A percentile compares a stretch with the other conserved stretches of the same genome.
Evolutionary conservation across 2,113 vertebrate genomes (phyloP).

Genomic region (Nothobranchius furzeri): DNA sequence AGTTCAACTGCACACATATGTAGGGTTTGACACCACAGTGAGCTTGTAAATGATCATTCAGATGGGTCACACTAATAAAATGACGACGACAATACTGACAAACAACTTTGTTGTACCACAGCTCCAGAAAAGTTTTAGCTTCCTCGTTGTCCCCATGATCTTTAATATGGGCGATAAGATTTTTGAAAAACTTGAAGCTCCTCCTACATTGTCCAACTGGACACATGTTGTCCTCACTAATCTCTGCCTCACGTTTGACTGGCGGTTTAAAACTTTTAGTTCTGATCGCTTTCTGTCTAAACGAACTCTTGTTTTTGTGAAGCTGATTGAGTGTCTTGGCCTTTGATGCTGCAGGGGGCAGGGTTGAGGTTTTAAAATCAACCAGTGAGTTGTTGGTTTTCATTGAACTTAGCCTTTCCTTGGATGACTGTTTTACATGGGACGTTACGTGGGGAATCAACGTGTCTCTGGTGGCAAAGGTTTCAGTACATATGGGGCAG

Average conservation of each 20-base stretch:
- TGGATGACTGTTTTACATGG: slow-evolving; percentile 96
- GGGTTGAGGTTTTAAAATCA: slow-evolving; percentile 79
- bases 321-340: slow-evolving; percentile 80
- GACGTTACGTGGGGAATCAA: slow-evolving; percentile 93
- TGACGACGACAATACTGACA: slow-evolving; percentile 97
- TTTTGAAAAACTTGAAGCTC: slow-evolving; percentile 95
- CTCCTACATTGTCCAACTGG: slow-evolving; percentile 91
- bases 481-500: slow-evolving; percentile 94
- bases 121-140: slow-evolving; percentile 93
- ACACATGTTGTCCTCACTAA: slow-evolving; percentile 87
- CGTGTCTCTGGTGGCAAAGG: slow-evolving; percentile 90
- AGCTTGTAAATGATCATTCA: slow-evolving; percentile 96
- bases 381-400: slow-evolving; percentile 87
- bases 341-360: slow-evolving; percentile 77
- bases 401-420: slow-evolving; percentile 92
- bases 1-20: slow-evolving; percentile 96
- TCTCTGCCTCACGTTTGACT: slow-evolving; percentile 66
- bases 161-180: slow-evolving; percentile 91
- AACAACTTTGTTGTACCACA: slow-evolving; percentile 95
- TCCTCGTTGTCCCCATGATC: slow-evolving; percentile 91
- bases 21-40: slow-evolving; percentile 95
- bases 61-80: slow-evolving; percentile 91
- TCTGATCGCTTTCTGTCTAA: slow-evolving; percentile 75
- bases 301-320: slow-evolving; percentile 75
- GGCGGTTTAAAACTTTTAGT: slow-evolving; percentile 73